Conservation (phyloP, 1,140 invertebrate genomes). For the Drosophila quadrilineata region DNA sequence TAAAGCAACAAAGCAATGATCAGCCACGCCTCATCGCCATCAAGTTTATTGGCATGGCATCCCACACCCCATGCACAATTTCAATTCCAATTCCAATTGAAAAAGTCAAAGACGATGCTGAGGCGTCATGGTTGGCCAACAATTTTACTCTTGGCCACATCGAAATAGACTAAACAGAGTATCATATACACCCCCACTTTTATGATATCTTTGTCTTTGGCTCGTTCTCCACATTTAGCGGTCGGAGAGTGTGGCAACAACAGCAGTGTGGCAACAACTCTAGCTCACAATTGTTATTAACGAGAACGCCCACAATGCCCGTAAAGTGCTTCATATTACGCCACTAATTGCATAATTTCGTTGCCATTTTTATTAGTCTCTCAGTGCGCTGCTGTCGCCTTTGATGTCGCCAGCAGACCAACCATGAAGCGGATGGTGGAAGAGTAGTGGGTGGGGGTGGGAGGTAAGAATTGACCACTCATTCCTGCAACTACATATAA, state of each 20-base stretch:
- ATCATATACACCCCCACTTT: not conserved
- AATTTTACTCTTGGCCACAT: constrained; percentile 29
- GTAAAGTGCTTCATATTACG: constrained; percentile 76
- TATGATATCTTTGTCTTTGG: no score
- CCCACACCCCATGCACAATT: not conserved
- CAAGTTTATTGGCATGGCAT: constrained; percentile 15
- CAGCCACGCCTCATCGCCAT: constrained; percentile 13
- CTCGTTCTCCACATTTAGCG: not conserved
- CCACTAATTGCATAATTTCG: constrained; percentile 78
- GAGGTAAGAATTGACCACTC: no score
- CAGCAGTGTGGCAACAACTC: not conserved
- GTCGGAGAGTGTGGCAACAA: not conserved
- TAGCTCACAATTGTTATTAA: constrained; percentile 52
- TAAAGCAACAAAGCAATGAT: no score
- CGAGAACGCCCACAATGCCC: constrained; percentile 68
- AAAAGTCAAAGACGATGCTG: no score
- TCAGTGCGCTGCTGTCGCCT: constrained; percentile 43
- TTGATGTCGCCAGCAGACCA: constrained; percentile 49
- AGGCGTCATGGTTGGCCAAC: constrained; percentile 10
- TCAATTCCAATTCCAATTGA: no score
- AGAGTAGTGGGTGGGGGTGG: no score
- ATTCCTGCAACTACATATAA: not conserved
- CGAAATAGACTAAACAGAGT: constrained; percentile 24
- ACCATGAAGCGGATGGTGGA: no score
- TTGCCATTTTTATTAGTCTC: constrained; percentile 71